Conservation (phyloP, 2,113 vertebrate genomes). For the Oreochromis aureus region DNA sequence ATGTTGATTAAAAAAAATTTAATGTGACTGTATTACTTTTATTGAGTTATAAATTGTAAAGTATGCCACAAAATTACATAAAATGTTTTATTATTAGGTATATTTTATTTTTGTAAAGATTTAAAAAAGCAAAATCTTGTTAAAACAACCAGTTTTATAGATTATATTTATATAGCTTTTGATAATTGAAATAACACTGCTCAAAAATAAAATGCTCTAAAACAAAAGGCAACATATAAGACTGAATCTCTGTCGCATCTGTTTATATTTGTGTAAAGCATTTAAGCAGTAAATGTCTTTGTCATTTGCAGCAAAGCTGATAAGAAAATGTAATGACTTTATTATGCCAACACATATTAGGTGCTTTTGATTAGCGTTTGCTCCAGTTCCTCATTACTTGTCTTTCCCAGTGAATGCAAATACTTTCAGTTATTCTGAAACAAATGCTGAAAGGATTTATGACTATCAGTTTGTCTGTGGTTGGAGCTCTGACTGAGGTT, state of each 20-base stretch:
- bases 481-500: background rate
- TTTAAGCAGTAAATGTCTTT: background rate
- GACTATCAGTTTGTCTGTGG: background rate
- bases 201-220: background rate
- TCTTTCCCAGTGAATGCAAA: background rate
- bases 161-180: background rate
- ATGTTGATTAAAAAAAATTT: background rate
- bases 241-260: rapidly evolving
- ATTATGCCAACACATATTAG: background rate
- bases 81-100: background rate
- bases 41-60: background rate
- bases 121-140: background rate
- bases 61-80: background rate
- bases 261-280: background rate
- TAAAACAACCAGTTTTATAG: background rate
- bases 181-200: background rate
- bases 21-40: background rate
- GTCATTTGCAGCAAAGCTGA: background rate
- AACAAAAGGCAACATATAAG: rapidly evolving
- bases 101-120: background rate
- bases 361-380: background rate
- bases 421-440: rapidly evolving
- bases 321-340: background rate
- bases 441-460: background rate
- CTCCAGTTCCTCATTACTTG: background rate